Base-by-base conservation (phyloP, 2,797 vertebrate species). In the Mormyrops attenuatus region DNA sequence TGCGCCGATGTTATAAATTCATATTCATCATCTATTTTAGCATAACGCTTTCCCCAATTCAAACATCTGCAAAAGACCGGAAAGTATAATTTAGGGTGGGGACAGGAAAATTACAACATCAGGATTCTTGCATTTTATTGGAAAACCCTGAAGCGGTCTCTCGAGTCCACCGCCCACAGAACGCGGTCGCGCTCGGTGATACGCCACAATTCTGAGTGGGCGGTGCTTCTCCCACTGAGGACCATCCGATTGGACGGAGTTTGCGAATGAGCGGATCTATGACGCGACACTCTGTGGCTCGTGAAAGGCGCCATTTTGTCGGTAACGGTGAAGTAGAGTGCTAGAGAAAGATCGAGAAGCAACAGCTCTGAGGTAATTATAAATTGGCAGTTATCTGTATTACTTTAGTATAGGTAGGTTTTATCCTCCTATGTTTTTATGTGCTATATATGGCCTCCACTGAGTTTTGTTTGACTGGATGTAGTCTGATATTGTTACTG, bases 241-340 rank as follows among this genome's bases (percentile, higher is more conserved):
- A 85, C 15, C 66, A 89, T 2, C 5, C 77, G 90, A 93, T 94
- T 93, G 92, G 93, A 55, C 20, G 41, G 44, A 41, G 49, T 8
- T 53, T 38, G 26, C 53, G 38, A 80, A 86, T 88, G 91, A 91
- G 88, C 89, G 90, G 88, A 89, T 88, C 84, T 63, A 89, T 93
- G 92, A 93, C 92, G 92, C 91, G 90, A 90, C 90, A 60, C 88
- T 89, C 55, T 90, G 69, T 85, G 89, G 89, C 88, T 89, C 89
- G 91, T 92, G 93, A 94, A 93, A 91, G 93, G 93, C 94, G 94
- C 94, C 95, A 95, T 95, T 95, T 95, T 95, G 91, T 94, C 92
- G 92, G 92, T 92, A 92, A 92, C 92, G 92, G 93, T 89, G 92
- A 91, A 88, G 91, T 52, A 91, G 89, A 94, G 90, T 90, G 90